A percentile compares a stretch with the other conserved stretches of the same genome.
Conservation (phyloP, 2,797 vertebrate species). For the Antennarius maculatus region DNA sequence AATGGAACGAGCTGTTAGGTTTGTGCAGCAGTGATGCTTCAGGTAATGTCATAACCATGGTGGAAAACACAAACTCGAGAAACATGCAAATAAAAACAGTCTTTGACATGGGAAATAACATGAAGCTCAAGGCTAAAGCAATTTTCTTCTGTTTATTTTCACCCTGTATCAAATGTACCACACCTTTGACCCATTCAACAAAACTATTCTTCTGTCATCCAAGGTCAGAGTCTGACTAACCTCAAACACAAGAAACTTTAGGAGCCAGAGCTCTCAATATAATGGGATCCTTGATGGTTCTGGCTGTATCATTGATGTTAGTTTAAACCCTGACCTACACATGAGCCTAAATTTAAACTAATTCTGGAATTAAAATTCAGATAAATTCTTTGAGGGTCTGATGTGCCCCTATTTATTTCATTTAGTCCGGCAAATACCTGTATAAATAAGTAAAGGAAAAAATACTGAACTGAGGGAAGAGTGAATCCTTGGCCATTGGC, state of each 20-base stretch:
- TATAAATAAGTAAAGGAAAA: conserved; percentile 36
- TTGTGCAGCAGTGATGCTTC: conserved; percentile 11
- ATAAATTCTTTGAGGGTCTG: conserved; percentile 39
- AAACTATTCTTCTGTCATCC: conserved; percentile 56
- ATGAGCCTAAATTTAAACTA: conserved; percentile 26
- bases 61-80: conserved; percentile 1
- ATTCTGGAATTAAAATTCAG: conserved; percentile 47
- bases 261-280: conserved; percentile 51
- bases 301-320: conserved; percentile 51
- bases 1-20: conserved; percentile 1
- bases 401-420: conserved; percentile 43
- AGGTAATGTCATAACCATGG: conserved; percentile 9
- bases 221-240: conserved; percentile 46
- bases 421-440: conserved; percentile 30
- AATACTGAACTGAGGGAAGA: conserved; percentile 16
- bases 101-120: neutral
- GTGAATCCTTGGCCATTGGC: conserved; percentile 22
- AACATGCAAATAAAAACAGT: conserved; percentile 3
- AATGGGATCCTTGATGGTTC: conserved; percentile 59
- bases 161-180: conserved; percentile 11
- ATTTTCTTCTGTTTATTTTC: conserved; percentile 18
- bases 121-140: neutral
- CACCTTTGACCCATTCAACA: conserved; percentile 35
- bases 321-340: conserved; percentile 28
- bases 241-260: conserved; percentile 50